Percentiles rank a stretch among this genome's conserved stretches.
These are phyloP conservation scores for Spatulosminthurus flaviceps DNA, from an alignment of 2,888 invertebrate genomes.

Conservation along the genomic window DNA sequence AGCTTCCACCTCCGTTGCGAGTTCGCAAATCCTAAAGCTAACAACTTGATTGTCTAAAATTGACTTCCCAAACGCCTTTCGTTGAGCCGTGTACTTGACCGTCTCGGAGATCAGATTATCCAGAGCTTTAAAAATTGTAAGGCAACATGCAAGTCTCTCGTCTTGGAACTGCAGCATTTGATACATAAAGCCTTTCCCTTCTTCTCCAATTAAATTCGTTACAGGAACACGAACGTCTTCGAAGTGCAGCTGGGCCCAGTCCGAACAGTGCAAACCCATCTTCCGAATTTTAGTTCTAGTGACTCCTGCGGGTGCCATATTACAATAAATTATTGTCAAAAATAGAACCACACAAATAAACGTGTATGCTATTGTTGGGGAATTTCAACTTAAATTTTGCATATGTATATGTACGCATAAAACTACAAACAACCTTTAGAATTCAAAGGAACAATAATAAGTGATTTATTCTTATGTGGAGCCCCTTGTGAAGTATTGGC, in stretches of 20 bases:
- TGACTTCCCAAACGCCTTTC: conserved; percentile 68
- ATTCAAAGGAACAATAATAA: conserved; percentile 70
- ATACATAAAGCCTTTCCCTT: conserved; percentile 69
- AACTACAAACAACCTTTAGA: conserved; percentile 65
- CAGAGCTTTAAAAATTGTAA: conserved; percentile 60
- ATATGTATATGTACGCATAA: not conserved
- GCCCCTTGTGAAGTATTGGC: conserved; percentile 68
- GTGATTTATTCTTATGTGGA: conserved; percentile 69
- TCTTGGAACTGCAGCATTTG: conserved; percentile 72
- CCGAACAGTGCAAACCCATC: conserved; percentile 69
- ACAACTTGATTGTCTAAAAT: conserved; percentile 67
- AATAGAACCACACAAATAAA: not conserved
- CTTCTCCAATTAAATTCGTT: conserved; percentile 69
- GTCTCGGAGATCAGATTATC: conserved; percentile 65
- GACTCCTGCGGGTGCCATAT: conserved; percentile 34
- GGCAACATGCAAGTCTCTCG: conserved; percentile 68
- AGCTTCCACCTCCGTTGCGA: conserved; percentile 69
- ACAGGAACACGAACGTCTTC: conserved; percentile 69
- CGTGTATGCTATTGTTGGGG: too few relatives aligned
- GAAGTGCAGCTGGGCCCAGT: conserved; percentile 70
- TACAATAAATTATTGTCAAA: not conserved
- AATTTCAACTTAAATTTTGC: not conserved
- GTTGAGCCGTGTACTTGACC: conserved; percentile 68
- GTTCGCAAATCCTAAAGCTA: conserved; percentile 70
- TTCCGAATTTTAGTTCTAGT: conserved; percentile 68